These are phyloP conservation scores for Oceanodroma tethys DNA, from an alignment of 2,113 vertebrate species.

Conservation along the genomic window DNA sequence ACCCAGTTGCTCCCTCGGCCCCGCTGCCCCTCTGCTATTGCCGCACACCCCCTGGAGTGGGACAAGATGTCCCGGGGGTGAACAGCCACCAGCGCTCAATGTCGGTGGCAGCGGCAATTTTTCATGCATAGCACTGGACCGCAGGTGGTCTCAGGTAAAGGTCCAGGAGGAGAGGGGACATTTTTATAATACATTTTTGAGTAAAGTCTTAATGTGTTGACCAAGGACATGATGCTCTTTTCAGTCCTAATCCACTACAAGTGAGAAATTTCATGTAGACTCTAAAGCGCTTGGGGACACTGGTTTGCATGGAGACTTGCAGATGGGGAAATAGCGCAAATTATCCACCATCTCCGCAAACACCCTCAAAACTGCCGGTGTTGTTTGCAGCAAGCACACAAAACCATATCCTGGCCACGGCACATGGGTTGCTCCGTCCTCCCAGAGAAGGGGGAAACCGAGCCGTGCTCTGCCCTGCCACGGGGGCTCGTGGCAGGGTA, in stretches of 20 bases:
- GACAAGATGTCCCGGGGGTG: too few relatives aligned
- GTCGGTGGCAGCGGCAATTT: background rate
- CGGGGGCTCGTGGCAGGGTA: rapidly evolving
- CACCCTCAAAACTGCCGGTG: background rate
- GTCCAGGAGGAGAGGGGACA: background rate
- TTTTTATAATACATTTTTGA: background rate
- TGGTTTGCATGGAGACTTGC: background rate
- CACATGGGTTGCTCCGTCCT: background rate
- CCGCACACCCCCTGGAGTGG: rapidly evolving
- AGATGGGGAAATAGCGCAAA: background rate
- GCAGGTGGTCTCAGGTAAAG: background rate
- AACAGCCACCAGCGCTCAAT: rapidly evolving
- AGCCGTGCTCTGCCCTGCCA: background rate
- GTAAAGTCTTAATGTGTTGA: background rate
- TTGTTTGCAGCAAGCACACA: background rate
- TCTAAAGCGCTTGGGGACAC: background rate
- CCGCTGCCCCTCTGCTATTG: background rate
- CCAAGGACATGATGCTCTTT: background rate
- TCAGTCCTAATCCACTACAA: background rate
- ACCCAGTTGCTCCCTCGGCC: background rate
- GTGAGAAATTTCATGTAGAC: background rate
- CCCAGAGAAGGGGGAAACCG: background rate
- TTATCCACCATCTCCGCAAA: background rate
- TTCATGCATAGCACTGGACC: background rate
- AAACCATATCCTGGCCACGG: background rate